A percentile compares a stretch with the other conserved stretches of the same genome.
phyloP scores from a whole-genome alignment of 2,797 vertebrate genomes.

The Crenuchus spilurus region DNA sequence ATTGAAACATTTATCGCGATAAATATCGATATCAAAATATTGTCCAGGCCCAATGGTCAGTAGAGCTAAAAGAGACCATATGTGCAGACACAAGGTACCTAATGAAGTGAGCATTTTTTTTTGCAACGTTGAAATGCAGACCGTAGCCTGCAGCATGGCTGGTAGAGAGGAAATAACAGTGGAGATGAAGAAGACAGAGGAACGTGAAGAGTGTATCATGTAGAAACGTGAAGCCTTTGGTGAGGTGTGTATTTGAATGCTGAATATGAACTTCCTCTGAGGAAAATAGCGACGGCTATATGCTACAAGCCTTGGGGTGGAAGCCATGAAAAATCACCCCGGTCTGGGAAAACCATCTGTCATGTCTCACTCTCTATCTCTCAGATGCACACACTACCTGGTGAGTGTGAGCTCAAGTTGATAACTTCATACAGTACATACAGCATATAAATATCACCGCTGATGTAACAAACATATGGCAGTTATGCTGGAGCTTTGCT shows the following conservation, averaged over 20 bases:
- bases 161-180: conserved; percentile 44
- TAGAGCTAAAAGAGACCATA: too few species aligned
- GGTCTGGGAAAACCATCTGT: conserved; percentile 71
- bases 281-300: conserved; percentile 14
- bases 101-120: too few species aligned
- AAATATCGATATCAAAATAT: too few species aligned
- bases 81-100: too few species aligned
- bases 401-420: conserved; percentile 11
- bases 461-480: conserved; percentile 16
- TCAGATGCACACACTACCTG: conserved; percentile 5
- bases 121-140: conserved; percentile 43
- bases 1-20: too few species aligned
- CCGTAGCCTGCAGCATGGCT: not conserved
- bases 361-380: conserved; percentile 50
- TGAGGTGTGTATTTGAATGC: conserved; percentile 47
- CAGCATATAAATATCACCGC: not conserved
- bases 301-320: conserved; percentile 11
- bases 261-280: conserved; percentile 16
- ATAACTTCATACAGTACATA: not conserved
- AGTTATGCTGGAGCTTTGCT: conserved; percentile 24
- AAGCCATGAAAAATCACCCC: conserved; percentile 50
- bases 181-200: conserved; percentile 46
- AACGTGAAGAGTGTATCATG: conserved; percentile 41
- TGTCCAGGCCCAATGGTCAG: too few species aligned
- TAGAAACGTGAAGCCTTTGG: conserved; percentile 4